These are phyloP conservation scores for Enteromius fasciolatus DNA, from an alignment of 2,797 vertebrate species.

Conservation along the genomic window DNA sequence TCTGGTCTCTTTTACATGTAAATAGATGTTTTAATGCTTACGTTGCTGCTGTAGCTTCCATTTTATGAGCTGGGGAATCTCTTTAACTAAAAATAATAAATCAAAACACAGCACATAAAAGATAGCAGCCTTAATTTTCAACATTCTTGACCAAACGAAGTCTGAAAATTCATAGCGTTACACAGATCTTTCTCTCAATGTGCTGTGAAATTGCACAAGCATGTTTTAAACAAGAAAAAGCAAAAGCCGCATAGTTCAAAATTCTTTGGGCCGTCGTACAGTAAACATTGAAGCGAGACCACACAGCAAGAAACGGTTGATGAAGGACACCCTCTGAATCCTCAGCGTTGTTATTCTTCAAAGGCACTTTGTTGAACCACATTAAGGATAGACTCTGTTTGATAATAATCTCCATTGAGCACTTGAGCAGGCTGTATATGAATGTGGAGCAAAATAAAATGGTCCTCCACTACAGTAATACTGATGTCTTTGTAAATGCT, in stretches of 20 bases:
- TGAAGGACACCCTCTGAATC: conserved; percentile 35
- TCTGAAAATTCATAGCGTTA: background rate
- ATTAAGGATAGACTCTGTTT: conserved; percentile 27
- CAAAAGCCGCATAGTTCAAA: conserved; percentile 11
- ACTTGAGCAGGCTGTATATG: background rate
- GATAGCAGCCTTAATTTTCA: conserved; percentile 50
- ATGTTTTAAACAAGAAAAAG: conserved; percentile 35
- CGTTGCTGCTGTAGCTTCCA: background rate
- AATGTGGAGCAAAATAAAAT: conserved; percentile 33
- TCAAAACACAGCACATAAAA: conserved; percentile 28
- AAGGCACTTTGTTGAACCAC: conserved; percentile 36
- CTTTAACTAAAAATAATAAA: conserved; percentile 19
- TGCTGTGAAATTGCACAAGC: conserved; percentile 37
- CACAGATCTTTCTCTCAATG: background rate
- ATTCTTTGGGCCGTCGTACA: conserved; percentile 28
- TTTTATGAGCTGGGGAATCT: conserved; percentile 16
- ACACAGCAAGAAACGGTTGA: conserved; percentile 33
- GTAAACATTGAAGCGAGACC: conserved; percentile 36
- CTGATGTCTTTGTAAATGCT: conserved; percentile 50
- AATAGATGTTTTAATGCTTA: conserved; percentile 13
- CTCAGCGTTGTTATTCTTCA: conserved; percentile 27
- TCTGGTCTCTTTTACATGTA: conserved; percentile 23
- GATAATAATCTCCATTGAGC: conserved; percentile 21
- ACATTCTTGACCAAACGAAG: conserved; percentile 22
- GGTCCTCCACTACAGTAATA: conserved; percentile 10